phyloP scores from a whole-genome alignment of 2,888 invertebrate species.

The Ochropacha duplaris region DNA sequence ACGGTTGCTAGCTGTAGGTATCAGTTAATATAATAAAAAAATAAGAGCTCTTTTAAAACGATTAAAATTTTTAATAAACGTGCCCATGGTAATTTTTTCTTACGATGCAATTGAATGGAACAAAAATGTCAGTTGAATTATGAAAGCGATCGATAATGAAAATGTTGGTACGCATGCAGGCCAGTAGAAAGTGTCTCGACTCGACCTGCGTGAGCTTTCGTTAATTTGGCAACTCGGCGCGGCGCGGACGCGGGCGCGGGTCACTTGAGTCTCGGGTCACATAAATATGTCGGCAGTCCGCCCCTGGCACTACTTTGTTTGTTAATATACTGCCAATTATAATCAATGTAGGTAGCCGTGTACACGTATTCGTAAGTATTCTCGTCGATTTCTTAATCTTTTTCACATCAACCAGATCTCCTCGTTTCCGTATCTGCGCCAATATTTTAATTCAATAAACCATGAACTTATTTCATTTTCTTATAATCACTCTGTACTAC shows the following conservation, averaged over 20 bases:
- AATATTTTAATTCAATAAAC: constrained; percentile 21
- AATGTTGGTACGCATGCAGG: constrained; percentile 69
- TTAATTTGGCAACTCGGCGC: constrained; percentile 69
- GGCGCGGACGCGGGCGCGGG: constrained; percentile 75
- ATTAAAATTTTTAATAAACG: constrained; percentile 48
- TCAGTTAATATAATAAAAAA: constrained; percentile 4
- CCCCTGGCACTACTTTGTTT: constrained; percentile 75
- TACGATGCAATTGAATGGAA: constrained; percentile 67
- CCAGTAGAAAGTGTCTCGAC: constrained; percentile 80
- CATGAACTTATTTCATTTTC: constrained; percentile 32
- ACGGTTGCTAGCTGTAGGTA: neutral
- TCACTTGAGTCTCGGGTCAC: constrained; percentile 66
- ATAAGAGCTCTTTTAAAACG: constrained; percentile 34
- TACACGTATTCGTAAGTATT: constrained; percentile 51
- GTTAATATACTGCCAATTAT: constrained; percentile 78
- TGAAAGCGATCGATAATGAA: constrained; percentile 80
- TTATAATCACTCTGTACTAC: constrained; percentile 15
- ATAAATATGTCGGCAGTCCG: constrained; percentile 76
- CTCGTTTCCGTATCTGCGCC: constrained; percentile 45
- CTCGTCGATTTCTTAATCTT: constrained; percentile 72
- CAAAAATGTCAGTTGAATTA: constrained; percentile 80
- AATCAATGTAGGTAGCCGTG: constrained; percentile 58
- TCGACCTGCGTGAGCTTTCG: constrained; percentile 75
- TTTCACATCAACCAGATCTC: constrained; percentile 54
- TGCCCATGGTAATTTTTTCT: constrained; percentile 43